Percentiles rank a stretch among this genome's conserved stretches.
phyloP scores from a whole-genome alignment of 2,113 vertebrate genomes.

The Theristicus caerulescens region DNA sequence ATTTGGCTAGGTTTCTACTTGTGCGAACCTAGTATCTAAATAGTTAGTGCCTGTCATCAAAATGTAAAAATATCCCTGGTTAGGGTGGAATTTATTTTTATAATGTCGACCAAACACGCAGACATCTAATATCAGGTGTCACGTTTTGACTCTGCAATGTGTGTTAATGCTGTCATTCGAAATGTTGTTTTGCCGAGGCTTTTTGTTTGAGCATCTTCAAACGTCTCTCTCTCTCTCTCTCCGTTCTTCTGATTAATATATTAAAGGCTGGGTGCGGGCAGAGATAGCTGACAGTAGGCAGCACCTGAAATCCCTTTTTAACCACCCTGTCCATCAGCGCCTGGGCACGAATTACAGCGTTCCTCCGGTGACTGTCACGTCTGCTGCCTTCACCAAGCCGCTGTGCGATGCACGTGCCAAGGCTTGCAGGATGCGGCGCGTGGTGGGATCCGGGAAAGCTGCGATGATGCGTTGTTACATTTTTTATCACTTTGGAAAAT shows the following conservation, averaged over 20 bases:
- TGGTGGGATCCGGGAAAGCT: not conserved
- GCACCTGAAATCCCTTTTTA: not conserved
- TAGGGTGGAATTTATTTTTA: not conserved
- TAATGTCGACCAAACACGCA: fast-evolving
- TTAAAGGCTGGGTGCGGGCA: not conserved
- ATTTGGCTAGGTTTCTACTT: not conserved
- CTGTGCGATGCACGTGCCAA: fast-evolving
- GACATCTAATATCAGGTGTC: not conserved
- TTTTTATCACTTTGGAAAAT: not conserved
- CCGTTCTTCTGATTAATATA: not conserved
- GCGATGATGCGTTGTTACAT: not conserved
- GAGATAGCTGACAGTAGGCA: not conserved
- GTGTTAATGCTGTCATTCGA: not conserved
- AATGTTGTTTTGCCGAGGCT: not conserved
- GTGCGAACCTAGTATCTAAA: not conserved
- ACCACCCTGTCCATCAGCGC: not conserved
- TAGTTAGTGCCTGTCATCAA: not conserved
- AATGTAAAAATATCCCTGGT: not conserved
- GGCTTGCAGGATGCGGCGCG: not conserved
- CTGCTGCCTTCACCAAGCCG: not conserved
- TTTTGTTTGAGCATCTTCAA: not conserved
- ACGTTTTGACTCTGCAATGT: not conserved
- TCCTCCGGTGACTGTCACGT: not conserved
- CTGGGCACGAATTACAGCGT: fast-evolving
- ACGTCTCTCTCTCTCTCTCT: not conserved